phyloP scores from a whole-genome alignment of 2,113 vertebrate species.

The Herpetotheres cachinnans region DNA sequence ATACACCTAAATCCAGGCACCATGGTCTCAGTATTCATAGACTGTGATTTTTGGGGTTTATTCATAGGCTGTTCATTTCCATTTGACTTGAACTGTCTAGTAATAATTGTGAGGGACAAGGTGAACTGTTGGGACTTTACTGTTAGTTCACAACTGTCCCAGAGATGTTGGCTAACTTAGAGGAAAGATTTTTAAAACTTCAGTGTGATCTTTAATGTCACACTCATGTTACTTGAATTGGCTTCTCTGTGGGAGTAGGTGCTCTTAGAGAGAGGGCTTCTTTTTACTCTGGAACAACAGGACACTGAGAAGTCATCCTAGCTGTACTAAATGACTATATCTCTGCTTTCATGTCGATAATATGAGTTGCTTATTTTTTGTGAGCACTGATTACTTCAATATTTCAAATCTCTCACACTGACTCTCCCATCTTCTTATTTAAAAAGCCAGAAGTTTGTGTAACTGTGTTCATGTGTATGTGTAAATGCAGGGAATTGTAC shows the following conservation, averaged over 20 bases:
- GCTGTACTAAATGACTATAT: neutral
- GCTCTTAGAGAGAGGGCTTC: neutral
- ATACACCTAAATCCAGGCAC: neutral
- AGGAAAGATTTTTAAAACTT: neutral
- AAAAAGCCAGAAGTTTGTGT: neutral
- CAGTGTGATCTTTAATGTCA: neutral
- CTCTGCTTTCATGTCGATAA: neutral
- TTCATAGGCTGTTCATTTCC: neutral
- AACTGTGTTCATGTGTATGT: neutral
- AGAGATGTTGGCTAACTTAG: neutral
- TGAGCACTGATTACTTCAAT: neutral
- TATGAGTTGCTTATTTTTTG: neutral
- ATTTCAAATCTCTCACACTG: neutral
- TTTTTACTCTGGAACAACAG: neutral
- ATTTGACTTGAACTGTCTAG: neutral
- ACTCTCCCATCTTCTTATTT: neutral
- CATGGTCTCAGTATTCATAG: neutral
- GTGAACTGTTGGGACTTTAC: neutral
- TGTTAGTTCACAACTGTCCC: neutral
- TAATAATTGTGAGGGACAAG: neutral
- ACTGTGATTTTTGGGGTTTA: neutral
- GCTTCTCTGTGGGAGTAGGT: neutral
- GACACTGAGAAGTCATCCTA: neutral
- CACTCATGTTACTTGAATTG: fast-evolving
- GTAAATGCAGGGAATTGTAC: neutral